Evolutionary conservation across 2,797 vertebrate genomes (phyloP), one percentile per base, ranked within the genome.

Genomic region (Myotis planiceps): DNA sequence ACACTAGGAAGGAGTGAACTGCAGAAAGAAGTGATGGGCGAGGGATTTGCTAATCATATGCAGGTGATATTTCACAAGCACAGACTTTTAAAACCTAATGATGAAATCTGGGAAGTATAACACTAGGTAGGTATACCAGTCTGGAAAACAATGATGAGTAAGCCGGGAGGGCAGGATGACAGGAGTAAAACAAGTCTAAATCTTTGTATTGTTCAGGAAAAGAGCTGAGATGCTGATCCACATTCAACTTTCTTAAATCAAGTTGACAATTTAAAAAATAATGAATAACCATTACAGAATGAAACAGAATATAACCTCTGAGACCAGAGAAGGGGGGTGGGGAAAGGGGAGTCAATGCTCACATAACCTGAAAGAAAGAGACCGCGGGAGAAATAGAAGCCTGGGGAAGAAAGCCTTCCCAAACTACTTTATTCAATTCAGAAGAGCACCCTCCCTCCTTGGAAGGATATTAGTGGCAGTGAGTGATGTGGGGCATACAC

Each of bases 251-350:
- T 68, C 23, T 51, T 39, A 81, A 92, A 71, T 71, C 42, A 81
- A 90, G 29, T 39, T 78, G 60, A 74, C 18, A 84, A 65, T 42
- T 85, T 60, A 55, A 78, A 95, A 95, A 82, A 45, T 80, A 55
- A 83, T 76, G 8, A 34, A 0, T 66, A 55, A 47, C 2, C 6
- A 53, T 18, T 66, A 53, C n/a, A 72, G 34, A 58, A 51, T 63
- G 32, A 72, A 69, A 81, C 13, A 65, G 13, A 85, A 39, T 9
- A 47, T 25, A 84, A 66, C 9, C 65, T 60, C 18, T 84, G 68
- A 76, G 86, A 92, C 13, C 2, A 96, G 47, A 91, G 18, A 32
- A 74, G 13, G 18, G 14, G 39, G 42, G 16, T 51, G 16, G 1
- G 25, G 18, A 81, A 42, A 37, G 5, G 21, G 27, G 34, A 71